Conservation (phyloP, 2,113 vertebrate species). For the Ascaphus truei region DNA sequence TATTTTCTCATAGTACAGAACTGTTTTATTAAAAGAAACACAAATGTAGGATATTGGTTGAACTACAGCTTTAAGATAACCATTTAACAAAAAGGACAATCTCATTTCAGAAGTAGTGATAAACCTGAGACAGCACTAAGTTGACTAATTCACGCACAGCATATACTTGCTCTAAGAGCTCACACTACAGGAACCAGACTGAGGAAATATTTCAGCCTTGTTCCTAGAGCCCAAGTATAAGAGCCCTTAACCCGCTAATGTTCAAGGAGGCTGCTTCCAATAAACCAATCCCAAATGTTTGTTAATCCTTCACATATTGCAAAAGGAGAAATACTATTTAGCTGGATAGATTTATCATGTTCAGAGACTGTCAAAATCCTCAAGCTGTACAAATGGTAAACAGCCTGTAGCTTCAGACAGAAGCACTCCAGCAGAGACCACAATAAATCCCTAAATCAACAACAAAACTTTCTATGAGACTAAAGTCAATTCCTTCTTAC, state of each 20-base stretch:
- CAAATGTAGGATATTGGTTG: no score
- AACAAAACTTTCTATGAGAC: conserved; percentile 23
- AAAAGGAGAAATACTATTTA: conserved; percentile 26
- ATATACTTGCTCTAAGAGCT: neutral
- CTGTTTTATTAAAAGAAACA: no score
- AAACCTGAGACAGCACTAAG: neutral
- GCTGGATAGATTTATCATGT: conserved; percentile 35
- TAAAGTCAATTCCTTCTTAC: conserved; percentile 22
- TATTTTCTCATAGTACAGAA: no score
- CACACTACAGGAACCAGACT: neutral
- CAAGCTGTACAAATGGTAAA: conserved; percentile 36
- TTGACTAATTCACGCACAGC: neutral
- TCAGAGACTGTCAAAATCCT: conserved; percentile 34
- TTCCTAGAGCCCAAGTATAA: neutral
- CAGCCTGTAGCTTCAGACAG: conserved; percentile 33
- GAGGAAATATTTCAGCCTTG: conserved; percentile 7
- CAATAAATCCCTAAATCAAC: conserved; percentile 29
- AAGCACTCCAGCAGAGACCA: conserved; percentile 36
- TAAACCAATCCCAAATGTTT: conserved; percentile 37
- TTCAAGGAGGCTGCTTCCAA: conserved; percentile 22
- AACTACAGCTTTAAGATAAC: no score
- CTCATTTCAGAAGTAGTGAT: no score
- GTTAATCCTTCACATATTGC: conserved; percentile 30
- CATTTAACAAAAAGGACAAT: no score
- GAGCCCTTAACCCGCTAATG: conserved; percentile 2